Evolutionary conservation across 2,888 invertebrate genomes (phyloP).

Genomic region (Empis stercorea): DNA sequence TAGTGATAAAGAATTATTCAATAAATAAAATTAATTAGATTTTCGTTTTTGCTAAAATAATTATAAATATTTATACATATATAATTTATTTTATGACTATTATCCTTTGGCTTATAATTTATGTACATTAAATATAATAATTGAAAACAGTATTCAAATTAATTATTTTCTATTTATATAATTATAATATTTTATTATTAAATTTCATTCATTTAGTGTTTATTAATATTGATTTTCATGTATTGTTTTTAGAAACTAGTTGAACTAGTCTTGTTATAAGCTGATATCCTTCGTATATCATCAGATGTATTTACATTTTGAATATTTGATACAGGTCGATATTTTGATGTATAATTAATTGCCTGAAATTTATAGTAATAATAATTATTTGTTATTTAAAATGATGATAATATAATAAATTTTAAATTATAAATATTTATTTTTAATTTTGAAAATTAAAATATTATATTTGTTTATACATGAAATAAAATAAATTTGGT

Average conservation of each 20-base stretch:
- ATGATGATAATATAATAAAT: neutral
- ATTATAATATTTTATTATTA: neutral
- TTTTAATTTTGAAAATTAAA: no score
- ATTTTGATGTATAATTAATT: conserved; percentile 27
- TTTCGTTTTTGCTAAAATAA: no score
- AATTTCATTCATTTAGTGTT: neutral
- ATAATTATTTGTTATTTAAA: neutral
- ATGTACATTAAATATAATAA: no score
- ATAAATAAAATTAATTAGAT: no score
- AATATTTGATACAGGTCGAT: conserved; percentile 11
- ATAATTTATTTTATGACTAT: no score
- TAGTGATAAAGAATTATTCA: no score
- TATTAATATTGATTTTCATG: neutral
- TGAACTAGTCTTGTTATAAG: conserved; percentile 28
- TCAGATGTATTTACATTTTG: conserved; percentile 18
- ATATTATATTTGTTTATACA: no score
- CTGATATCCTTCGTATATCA: conserved; percentile 30
- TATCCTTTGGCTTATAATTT: no score
- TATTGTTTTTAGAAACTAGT: conserved; percentile 23
- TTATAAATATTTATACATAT: no score
- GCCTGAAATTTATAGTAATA: conserved; percentile 21
- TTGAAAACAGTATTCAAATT: no score
- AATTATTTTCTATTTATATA: no score
- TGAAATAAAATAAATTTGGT: no score
- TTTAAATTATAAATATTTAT: neutral